Evolutionary conservation across 1,140 invertebrate species (phyloP).

Genomic region (Drosophila novamexicana): DNA sequence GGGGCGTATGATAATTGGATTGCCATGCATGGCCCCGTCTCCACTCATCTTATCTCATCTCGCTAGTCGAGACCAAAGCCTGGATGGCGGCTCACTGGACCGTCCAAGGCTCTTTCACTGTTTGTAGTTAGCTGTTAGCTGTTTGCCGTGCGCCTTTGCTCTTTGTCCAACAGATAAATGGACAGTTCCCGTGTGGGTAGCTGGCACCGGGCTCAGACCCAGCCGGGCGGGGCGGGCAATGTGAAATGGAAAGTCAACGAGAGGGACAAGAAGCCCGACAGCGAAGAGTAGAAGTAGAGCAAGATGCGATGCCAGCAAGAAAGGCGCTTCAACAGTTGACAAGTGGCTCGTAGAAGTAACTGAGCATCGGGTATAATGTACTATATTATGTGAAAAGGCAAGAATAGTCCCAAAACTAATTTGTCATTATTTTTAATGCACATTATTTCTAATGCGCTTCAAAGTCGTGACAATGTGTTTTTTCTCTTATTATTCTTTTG

Average conservation of each 20-base stretch:
- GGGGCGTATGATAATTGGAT: constrained; percentile 78
- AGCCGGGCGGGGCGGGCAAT: constrained; percentile 2
- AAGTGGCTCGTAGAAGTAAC: constrained; percentile 54
- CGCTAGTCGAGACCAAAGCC: neutral
- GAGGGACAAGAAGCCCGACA: constrained; percentile 26
- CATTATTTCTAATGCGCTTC: too few relatives aligned
- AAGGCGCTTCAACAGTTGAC: constrained; percentile 73
- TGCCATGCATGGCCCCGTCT: constrained; percentile 59
- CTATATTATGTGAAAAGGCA: too few relatives aligned
- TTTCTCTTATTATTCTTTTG: too few relatives aligned
- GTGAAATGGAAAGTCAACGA: constrained; percentile 64
- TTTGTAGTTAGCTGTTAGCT: constrained; percentile 44
- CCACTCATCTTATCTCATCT: neutral
- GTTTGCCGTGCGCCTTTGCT: constrained; percentile 53
- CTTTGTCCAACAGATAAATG: constrained; percentile 72
- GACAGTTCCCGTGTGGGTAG: constrained; percentile 55
- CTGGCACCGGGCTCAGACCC: constrained; percentile 2
- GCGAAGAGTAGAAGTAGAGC: constrained; percentile 16
- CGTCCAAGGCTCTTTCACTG: constrained; percentile 50
- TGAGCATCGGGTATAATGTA: neutral
- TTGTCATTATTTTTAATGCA: too few relatives aligned
- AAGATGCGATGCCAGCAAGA: constrained; percentile 51
- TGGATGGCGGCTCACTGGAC: neutral
- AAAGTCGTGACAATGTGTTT: too few relatives aligned
- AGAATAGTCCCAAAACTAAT: too few relatives aligned